Percentiles rank a stretch among this genome's conserved stretches.
phyloP scores from a whole-genome alignment of 64 coral and sea anemone genomes.

The Cladopsammia gracilis region DNA sequence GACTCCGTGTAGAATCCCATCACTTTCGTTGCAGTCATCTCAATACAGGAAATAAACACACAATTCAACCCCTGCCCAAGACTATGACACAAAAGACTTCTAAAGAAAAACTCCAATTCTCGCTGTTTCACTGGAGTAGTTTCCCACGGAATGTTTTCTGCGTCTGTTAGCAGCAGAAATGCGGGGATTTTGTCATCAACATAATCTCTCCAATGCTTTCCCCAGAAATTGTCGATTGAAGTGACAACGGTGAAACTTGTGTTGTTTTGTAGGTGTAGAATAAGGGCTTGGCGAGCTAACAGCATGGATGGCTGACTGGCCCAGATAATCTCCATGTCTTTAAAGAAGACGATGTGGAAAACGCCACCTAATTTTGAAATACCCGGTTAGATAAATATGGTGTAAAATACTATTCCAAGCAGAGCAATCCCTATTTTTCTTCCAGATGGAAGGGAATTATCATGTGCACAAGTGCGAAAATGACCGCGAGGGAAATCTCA shows the following conservation, averaged over 20 bases:
- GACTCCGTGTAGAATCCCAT: conserved; percentile 61
- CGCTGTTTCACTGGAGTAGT: not conserved
- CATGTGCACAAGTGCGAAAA: not conserved
- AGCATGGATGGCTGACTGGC: conserved; percentile 10
- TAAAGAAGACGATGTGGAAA: conserved; percentile 82
- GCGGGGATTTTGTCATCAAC: conserved; percentile 57
- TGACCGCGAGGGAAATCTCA: not conserved
- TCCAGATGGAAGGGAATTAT: not conserved
- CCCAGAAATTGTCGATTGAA: conserved; percentile 58
- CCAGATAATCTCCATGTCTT: conserved; percentile 85
- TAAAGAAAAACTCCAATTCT: conserved; percentile 38
- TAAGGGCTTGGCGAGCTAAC: conserved; percentile 69
- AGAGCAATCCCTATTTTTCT: not conserved
- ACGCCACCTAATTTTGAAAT: conserved; percentile 47
- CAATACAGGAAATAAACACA: conserved; percentile 74
- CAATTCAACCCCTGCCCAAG: conserved; percentile 71
- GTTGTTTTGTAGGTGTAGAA: conserved; percentile 74
- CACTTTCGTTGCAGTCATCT: conserved; percentile 63
- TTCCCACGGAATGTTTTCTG: not conserved
- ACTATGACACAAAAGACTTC: conserved; percentile 40
- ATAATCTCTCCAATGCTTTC: conserved; percentile 55
- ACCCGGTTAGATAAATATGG: not conserved
- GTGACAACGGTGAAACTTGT: conserved; percentile 54
- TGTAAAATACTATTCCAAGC: too few relatives aligned
- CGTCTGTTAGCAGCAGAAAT: conserved; percentile 74